phyloP scores from a whole-genome alignment of 2,797 vertebrate genomes.

The Pangasius larnaudii region DNA sequence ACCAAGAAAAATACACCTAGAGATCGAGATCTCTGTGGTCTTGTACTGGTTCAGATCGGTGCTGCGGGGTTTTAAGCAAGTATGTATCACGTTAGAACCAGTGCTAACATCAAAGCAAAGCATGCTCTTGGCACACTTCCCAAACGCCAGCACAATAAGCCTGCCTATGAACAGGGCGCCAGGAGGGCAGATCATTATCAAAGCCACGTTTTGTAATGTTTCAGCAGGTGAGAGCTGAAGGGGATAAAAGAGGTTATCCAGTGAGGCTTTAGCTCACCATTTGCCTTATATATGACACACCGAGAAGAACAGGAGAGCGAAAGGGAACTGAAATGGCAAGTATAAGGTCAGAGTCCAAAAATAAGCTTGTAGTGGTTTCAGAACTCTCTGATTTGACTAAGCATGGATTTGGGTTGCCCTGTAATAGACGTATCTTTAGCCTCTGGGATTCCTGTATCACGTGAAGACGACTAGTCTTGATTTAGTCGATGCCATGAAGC shows the following conservation, averaged over 20 bases:
- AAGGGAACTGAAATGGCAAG: constrained; percentile 3
- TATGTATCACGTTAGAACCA: not conserved
- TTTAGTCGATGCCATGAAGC: not conserved
- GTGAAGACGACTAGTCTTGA: not conserved
- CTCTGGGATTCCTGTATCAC: not conserved
- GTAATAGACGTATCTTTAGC: not conserved
- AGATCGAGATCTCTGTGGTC: not conserved
- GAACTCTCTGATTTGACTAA: constrained; percentile 5
- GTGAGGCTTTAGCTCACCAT: constrained; percentile 5
- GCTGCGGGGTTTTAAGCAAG: constrained; percentile 4
- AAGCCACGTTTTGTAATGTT: constrained; percentile 26
- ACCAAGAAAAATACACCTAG: not conserved
- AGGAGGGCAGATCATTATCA: constrained; percentile 30
- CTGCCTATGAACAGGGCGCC: constrained; percentile 4
- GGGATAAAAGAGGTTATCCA: constrained; percentile 22
- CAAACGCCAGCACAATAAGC: constrained; percentile 13
- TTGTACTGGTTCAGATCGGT: constrained; percentile 6
- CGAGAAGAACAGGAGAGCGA: not conserved
- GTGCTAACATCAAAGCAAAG: constrained; percentile 26
- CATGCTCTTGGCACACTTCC: constrained; percentile 33
- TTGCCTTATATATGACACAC: constrained; percentile 4
- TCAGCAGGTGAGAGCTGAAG: constrained; percentile 25
- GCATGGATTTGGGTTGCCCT: constrained; percentile 18
- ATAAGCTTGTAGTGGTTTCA: constrained; percentile 1
- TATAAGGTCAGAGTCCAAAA: constrained; percentile 16